phyloP scores from a whole-genome alignment of 2,888 invertebrate genomes.

The Bursaphelenchus okinawaensis region DNA sequence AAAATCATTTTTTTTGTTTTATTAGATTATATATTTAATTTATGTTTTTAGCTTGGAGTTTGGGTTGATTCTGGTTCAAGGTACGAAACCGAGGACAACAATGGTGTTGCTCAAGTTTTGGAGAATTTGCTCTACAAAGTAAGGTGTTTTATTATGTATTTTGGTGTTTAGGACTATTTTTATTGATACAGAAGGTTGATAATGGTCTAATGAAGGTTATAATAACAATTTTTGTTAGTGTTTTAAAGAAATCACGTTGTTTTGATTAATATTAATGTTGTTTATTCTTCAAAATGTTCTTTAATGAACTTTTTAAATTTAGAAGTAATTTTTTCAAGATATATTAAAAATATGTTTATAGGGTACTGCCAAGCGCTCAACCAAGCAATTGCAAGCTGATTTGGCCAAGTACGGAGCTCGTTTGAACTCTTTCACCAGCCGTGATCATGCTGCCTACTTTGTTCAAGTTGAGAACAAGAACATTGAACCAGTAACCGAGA shows the following conservation, averaged over 20 bases:
- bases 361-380: slow-evolving; percentile 32
- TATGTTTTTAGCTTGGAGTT: slow-evolving; percentile 64
- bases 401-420: slow-evolving; percentile 51
- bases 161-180: too few relatives aligned
- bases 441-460: slow-evolving; percentile 51
- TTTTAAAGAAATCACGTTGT: too few relatives aligned
- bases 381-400: slow-evolving; percentile 45
- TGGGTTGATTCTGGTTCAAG: slow-evolving; percentile 99
- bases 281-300: too few relatives aligned
- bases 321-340: neutral
- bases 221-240: too few relatives aligned
- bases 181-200: too few relatives aligned
- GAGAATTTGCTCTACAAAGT: slow-evolving; percentile 97
- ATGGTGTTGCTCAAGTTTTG: slow-evolving; percentile 96
- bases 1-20: slow-evolving; percentile 11
- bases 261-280: too few relatives aligned
- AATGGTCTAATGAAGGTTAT: too few relatives aligned
- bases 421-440: slow-evolving; percentile 44
- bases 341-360: too few relatives aligned
- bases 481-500: slow-evolving; percentile 73
- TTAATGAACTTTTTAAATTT: too few relatives aligned
- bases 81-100: slow-evolving; percentile 84
- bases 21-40: neutral
- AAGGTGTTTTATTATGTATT: neutral
- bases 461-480: slow-evolving; percentile 48